Evolutionary conservation across 2,797 vertebrate genomes (phyloP), one percentile per base, ranked within the genome.

Genomic region (Harpagifer antarcticus): DNA sequence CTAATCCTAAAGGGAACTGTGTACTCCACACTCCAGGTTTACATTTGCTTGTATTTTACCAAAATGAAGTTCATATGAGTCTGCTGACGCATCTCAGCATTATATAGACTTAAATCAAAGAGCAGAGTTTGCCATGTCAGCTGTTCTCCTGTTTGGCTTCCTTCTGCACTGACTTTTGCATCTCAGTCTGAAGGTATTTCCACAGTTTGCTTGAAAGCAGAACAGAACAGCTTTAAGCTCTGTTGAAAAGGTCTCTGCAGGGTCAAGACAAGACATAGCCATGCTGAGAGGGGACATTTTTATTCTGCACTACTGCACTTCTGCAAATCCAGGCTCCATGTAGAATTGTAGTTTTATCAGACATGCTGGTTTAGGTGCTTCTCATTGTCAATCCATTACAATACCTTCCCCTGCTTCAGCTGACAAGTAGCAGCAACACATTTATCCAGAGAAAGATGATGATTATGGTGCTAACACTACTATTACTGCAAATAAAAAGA

Each of bases 381-480:
- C 76, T 79, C n/a, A 65, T 72, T 53, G 19, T 74, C n/a, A 20
- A 49, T 54, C 56, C n/a, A 3, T 64, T 69, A 69, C 68, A 44
- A 67, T 61, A 66, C 11, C 66, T 68, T 45, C 50, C 74, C 48
- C 12, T 37, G 59, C 57, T 59, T 40, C 37, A 19, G 61, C 43
- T 71, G 78, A 58, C 20, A 14, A 69, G 74, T 3, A 43, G 27
- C 11, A 2, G 23, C 31, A 11, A 12, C 31, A 50, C 6, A 45
- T 56, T 37, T 14, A 65, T 8, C 43, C 59, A 19, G n/a, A 20
- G 49, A 71, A 14, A 9, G 40, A 13, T 20, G 56, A 31, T 23
- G 33, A 61, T 62, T 48, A 44, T 43, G 37, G 56, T 56, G 54
- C 54, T 19, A 40, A 12, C 42, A 42, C 47, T 75, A 54, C 50